phyloP scores from a whole-genome alignment of 2,888 invertebrate species.

The Drosophila multiciliata region DNA sequence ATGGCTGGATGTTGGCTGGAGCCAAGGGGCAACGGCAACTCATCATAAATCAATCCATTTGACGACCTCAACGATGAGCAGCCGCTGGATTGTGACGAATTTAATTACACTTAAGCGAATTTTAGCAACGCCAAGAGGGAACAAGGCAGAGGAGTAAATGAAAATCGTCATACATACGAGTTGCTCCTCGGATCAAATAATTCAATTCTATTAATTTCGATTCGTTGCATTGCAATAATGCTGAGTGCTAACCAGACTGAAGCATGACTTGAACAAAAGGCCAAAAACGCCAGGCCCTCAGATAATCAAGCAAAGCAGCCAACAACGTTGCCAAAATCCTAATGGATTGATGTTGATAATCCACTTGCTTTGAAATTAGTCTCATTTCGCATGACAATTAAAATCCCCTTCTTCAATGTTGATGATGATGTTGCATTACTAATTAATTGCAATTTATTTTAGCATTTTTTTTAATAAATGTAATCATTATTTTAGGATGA shows the following conservation, averaged over 20 bases:
- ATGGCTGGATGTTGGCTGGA: neutral
- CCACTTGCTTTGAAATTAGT: constrained; percentile 3
- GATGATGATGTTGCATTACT: neutral
- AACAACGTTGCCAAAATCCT: constrained; percentile 10
- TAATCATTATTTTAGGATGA: neutral
- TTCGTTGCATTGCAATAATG: constrained; percentile 67
- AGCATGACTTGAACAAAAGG: constrained; percentile 65
- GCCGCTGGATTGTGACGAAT: constrained; percentile 53
- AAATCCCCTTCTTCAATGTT: neutral
- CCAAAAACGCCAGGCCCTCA: constrained; percentile 10
- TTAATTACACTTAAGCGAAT: constrained; percentile 76
- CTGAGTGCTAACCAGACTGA: constrained; percentile 60
- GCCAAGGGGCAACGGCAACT: constrained; percentile 48
- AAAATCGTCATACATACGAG: constrained; percentile 12
- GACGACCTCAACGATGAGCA: constrained; percentile 57
- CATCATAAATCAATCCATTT: constrained; percentile 79
- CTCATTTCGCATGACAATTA: neutral
- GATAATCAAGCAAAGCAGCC: constrained; percentile 18
- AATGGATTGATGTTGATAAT: constrained; percentile 29
- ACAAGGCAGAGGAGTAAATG: constrained; percentile 3
- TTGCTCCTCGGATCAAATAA: constrained; percentile 38
- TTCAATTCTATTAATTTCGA: constrained; percentile 59
- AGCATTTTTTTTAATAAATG: neutral
- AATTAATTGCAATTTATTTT: neutral
- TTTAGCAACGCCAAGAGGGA: neutral